Evolutionary conservation across 1,140 invertebrate genomes (phyloP).

Genomic region (Harpegnathos saltator): DNA sequence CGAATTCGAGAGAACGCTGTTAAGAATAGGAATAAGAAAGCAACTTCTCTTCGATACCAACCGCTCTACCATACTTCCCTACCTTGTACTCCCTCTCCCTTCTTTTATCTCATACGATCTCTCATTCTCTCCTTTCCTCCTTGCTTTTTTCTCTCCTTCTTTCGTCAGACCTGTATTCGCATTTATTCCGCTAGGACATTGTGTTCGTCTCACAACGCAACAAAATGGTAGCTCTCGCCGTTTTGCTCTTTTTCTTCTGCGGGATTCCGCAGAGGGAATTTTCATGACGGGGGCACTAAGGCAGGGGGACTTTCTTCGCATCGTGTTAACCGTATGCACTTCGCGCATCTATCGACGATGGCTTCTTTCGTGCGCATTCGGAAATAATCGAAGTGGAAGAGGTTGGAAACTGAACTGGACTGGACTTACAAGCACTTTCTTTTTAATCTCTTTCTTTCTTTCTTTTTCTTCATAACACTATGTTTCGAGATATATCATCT

Average conservation of each 20-base stretch:
- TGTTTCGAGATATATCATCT: too few relatives aligned
- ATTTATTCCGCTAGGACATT: constrained; percentile 52
- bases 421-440: neutral
- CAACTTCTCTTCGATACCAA: constrained; percentile 59
- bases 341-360: neutral
- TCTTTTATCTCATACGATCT: neutral
- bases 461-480: too few relatives aligned
- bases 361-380: neutral
- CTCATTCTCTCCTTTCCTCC: neutral
- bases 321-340: constrained; percentile 23
- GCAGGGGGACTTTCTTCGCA: neutral
- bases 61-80: constrained; percentile 16
- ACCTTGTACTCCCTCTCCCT: neutral
- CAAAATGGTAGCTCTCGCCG: constrained; percentile 58
- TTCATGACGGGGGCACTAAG: constrained; percentile 13
- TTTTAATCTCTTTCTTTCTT: neutral
- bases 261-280: neutral
- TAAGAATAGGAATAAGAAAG: constrained; percentile 71
- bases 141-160: constrained; percentile 13
- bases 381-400: constrained; percentile 24
- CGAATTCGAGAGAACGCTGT: constrained; percentile 64
- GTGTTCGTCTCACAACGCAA: constrained; percentile 17
- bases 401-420: constrained; percentile 11
- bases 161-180: constrained; percentile 11
- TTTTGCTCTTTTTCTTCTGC: constrained; percentile 63